phyloP scores from a whole-genome alignment of 2,113 vertebrate species.

The Podilymbus podiceps region DNA sequence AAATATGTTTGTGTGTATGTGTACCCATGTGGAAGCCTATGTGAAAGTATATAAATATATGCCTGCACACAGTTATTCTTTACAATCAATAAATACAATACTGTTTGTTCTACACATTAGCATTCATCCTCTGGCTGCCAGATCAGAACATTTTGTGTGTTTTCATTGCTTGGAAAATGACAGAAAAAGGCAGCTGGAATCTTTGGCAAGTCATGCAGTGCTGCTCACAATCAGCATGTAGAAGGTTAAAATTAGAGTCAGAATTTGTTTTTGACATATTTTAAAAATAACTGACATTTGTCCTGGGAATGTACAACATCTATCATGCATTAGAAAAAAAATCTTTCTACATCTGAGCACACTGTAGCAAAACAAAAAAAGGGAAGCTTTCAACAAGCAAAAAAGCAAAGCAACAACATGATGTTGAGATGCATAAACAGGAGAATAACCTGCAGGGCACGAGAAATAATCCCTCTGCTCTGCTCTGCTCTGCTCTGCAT shows the following conservation, averaged over 20 bases:
- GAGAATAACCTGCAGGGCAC: slow-evolving; percentile 7
- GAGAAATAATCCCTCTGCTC: background rate
- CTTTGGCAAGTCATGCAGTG: background rate
- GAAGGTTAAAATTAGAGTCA: slow-evolving; percentile 58
- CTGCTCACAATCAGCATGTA: slow-evolving; percentile 13
- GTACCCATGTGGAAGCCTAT: background rate
- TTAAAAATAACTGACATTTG: slow-evolving; percentile 60
- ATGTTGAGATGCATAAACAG: slow-evolving; percentile 8
- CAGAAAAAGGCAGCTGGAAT: slow-evolving; percentile 25
- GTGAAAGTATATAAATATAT: background rate
- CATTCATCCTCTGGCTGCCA: background rate
- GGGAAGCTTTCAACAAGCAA: background rate
- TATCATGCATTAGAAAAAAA: background rate
- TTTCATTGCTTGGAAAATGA: slow-evolving; percentile 4
- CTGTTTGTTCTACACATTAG: background rate
- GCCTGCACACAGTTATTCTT: background rate
- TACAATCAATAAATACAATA: background rate
- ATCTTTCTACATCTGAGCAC: background rate
- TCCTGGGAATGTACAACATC: slow-evolving; percentile 35
- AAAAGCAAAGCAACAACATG: background rate
- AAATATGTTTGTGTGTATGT: background rate
- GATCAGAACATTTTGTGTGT: background rate
- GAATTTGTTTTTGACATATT: slow-evolving; percentile 27
- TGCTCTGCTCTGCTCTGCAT: background rate
- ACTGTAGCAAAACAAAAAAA: slow-evolving; percentile 21